phyloP scores from a whole-genome alignment of 2,888 invertebrate genomes.

The Acleris literana region DNA sequence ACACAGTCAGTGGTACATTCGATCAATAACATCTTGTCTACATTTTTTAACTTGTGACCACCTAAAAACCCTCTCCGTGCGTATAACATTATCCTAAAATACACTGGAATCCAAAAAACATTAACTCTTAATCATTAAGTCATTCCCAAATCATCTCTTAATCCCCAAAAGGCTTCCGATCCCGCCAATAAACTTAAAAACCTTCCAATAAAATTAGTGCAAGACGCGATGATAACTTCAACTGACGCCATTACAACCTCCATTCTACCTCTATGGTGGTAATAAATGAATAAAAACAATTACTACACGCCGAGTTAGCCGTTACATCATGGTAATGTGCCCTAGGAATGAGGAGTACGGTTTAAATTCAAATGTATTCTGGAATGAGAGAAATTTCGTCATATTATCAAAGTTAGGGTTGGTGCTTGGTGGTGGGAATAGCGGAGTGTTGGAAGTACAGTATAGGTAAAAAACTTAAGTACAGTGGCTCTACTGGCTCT shows the following conservation, averaged over 20 bases:
- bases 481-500: too few relatives aligned
- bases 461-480: too few relatives aligned
- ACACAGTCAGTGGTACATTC: too few relatives aligned
- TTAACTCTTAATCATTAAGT: not conserved
- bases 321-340: conserved; percentile 25
- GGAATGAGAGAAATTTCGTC: conserved; percentile 42
- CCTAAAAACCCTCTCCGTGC: too few relatives aligned
- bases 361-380: conserved; percentile 42
- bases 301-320: conserved; percentile 43
- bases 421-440: conserved; percentile 47
- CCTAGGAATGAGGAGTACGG: conserved; percentile 42
- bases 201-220: conserved; percentile 70
- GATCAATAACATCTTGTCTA: too few relatives aligned
- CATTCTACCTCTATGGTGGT: conserved; percentile 63
- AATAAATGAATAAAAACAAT: conserved; percentile 81
- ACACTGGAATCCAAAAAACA: too few relatives aligned
- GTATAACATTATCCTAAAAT: too few relatives aligned
- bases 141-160: conserved; percentile 22
- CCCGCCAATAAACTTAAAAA: conserved; percentile 64
- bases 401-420: conserved; percentile 43
- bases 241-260: conserved; percentile 68
- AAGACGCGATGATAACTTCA: conserved; percentile 67
- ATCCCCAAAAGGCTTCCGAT: conserved; percentile 50
- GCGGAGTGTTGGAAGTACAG: conserved; percentile 25
- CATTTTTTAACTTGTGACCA: too few relatives aligned